Base-by-base conservation (phyloP, 2,797 vertebrate genomes). In the Xyrichtys novacula region DNA sequence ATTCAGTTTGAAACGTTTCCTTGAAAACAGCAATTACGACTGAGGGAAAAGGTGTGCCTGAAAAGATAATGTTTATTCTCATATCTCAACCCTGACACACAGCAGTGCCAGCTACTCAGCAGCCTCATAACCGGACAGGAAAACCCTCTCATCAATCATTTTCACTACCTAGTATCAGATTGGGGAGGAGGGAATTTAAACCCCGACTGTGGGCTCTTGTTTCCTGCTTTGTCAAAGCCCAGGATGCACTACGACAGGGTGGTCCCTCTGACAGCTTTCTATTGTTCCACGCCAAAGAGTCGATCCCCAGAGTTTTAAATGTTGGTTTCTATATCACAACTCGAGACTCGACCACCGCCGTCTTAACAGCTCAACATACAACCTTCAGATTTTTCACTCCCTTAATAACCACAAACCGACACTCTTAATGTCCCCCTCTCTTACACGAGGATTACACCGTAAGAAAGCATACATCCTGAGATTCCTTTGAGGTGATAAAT, bases 101-200 rank as follows among this genome's bases (percentile, higher is more conserved):
- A 38, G 8, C 70, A 5, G 63, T 76, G 84, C 72, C 75, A 74
- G 66, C 71, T 69, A 34, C 57, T 77, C 66, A 84, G 63, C 63
- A 16, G 64, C 23, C 63, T 77, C 55, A 25, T 59, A 76, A 75
- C 71, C 66, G 69, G 40, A 61, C 74, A 85, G 88, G 81, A 88
- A 88, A 76, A 74, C 12, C 3, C 42, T 68, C 73, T 86, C 86
- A 89, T 92, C 88, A 89, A 88, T 93, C 90, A 90, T 83, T 69
- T 49, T 64, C 73, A 59, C 73, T 80, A 83, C 79, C 87, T 84
- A 78, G 52, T 42, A 29, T 64, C 36, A 9, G 59, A 65, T 65
- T 49, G 34, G 40, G 23, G 38, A 56, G 65, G 62, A 74, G 74
- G 83, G 78, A 81, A 87, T 85, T 77, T 76, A 79, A 91, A 84